Evolutionary conservation across 2,797 vertebrate genomes (phyloP).

Genomic region (Rhinatrema bivittatum): DNA sequence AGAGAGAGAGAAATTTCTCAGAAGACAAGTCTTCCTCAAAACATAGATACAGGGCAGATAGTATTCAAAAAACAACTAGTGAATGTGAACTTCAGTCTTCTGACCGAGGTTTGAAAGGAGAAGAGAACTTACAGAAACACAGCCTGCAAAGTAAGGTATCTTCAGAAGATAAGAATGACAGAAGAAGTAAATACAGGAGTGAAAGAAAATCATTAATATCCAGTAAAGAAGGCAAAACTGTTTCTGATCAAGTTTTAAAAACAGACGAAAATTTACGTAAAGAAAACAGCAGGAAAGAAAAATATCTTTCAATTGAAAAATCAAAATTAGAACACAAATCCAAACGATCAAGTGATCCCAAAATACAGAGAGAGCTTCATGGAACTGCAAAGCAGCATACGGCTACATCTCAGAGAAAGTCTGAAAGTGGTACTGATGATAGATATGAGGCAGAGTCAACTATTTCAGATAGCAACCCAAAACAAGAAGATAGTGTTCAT

Average conservation of each 20-base stretch:
- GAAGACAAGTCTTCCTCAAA: slow-evolving; percentile 72
- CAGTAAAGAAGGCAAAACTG: slow-evolving; percentile 62
- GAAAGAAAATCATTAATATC: slow-evolving; percentile 66
- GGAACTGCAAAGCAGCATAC: slow-evolving; percentile 50
- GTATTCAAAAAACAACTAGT: slow-evolving; percentile 50
- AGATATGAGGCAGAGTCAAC: slow-evolving; percentile 65
- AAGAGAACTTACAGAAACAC: slow-evolving; percentile 61
- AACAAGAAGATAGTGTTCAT: slow-evolving; percentile 67
- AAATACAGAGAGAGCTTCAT: slow-evolving; percentile 57
- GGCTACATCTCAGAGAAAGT: slow-evolving; percentile 41
- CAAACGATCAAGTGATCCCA: slow-evolving; percentile 66
- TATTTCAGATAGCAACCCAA: slow-evolving; percentile 56
- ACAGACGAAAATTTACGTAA: slow-evolving; percentile 64
- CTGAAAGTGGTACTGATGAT: slow-evolving; percentile 72
- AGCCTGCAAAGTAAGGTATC: slow-evolving; percentile 42
- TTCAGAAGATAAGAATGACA: slow-evolving; percentile 77
- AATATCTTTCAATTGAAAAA: slow-evolving; percentile 49
- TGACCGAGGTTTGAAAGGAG: slow-evolving; percentile 45
- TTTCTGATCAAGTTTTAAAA: slow-evolving; percentile 54
- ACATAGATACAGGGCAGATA: slow-evolving; percentile 69
- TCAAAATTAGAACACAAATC: slow-evolving; percentile 62
- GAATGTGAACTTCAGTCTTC: slow-evolving; percentile 46
- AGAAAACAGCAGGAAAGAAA: slow-evolving; percentile 61
- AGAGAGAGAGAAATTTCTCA: slow-evolving; percentile 65
- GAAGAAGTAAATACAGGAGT: slow-evolving; percentile 72